These are phyloP conservation scores for Acanthaster planci DNA, from an alignment of 35 echinoderm and acorn worm species.

Conservation along the genomic window DNA sequence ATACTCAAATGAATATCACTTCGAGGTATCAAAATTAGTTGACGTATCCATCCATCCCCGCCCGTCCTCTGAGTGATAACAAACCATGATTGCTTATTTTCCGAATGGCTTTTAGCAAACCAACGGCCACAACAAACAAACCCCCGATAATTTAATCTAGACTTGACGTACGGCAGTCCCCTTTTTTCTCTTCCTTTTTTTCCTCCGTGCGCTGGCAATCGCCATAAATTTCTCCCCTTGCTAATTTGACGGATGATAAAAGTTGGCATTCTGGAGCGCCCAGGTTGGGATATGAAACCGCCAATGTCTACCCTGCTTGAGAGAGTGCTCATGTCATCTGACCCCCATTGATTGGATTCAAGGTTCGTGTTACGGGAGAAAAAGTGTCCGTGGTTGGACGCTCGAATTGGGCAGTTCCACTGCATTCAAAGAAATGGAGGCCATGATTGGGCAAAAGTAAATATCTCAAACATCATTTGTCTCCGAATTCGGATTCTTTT, in stretches of 20 bases:
- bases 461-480: no score
- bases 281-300: slow-evolving; percentile 9
- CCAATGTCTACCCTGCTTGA: neutral
- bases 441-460: no score
- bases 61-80: neutral
- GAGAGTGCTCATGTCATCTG: neutral
- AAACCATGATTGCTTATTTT: neutral
- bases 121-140: slow-evolving; percentile 3
- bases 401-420: no score
- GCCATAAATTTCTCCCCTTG: slow-evolving; percentile 18
- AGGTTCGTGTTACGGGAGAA: neutral
- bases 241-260: slow-evolving; percentile 34
- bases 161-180: no score
- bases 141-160: slow-evolving; percentile 23
- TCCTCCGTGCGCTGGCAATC: neutral
- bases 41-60: slow-evolving; percentile 12
- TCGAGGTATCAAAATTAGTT: slow-evolving; percentile 10
- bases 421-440: no score
- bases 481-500: no score
- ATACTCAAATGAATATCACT: slow-evolving; percentile 11
- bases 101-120: slow-evolving; percentile 23
- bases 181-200: neutral
- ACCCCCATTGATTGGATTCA: neutral
- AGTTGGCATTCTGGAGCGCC: slow-evolving; percentile 23
- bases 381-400: no score